These are phyloP conservation scores for Atta cephalotes DNA, from an alignment of 1,140 invertebrate species.

Conservation along the genomic window DNA sequence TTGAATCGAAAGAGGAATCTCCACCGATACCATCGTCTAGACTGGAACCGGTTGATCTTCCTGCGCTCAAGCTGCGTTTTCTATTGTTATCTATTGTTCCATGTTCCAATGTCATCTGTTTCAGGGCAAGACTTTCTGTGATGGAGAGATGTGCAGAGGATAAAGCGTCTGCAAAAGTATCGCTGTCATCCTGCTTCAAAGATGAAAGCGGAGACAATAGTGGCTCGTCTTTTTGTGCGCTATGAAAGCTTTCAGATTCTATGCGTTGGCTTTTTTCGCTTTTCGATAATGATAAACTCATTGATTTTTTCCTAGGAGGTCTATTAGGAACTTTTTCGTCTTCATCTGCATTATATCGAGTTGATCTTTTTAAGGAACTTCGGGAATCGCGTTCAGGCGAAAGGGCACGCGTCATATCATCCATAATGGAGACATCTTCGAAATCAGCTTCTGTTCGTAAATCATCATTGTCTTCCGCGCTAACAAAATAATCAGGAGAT, in stretches of 20 bases:
- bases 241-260: slow-evolving; percentile 84
- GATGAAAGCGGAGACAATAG: slow-evolving; percentile 73
- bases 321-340: slow-evolving; percentile 73
- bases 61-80: slow-evolving; percentile 71
- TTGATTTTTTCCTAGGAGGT: slow-evolving; percentile 80
- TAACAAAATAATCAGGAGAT: slow-evolving; percentile 92
- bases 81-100: slow-evolving; percentile 40
- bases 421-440: slow-evolving; percentile 93
- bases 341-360: slow-evolving; percentile 58
- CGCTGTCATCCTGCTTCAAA: slow-evolving; percentile 78
- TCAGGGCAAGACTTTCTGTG: slow-evolving; percentile 56
- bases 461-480: slow-evolving; percentile 93
- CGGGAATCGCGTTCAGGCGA: slow-evolving; percentile 72
- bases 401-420: slow-evolving; percentile 87
- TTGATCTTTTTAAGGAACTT: slow-evolving; percentile 71
- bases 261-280: slow-evolving; percentile 76
- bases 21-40: slow-evolving; percentile 71
- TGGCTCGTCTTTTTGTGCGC: slow-evolving; percentile 78
- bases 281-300: slow-evolving; percentile 76
- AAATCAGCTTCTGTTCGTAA: slow-evolving; percentile 93
- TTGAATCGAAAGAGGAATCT: slow-evolving; percentile 76
- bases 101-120: slow-evolving; percentile 32
- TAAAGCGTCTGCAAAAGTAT: slow-evolving; percentile 82
- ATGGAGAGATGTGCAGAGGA: slow-evolving; percentile 76
- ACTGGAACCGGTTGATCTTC: slow-evolving; percentile 66